phyloP scores from a whole-genome alignment of 2,888 invertebrate species.

The Acanthoscelides obtectus region DNA sequence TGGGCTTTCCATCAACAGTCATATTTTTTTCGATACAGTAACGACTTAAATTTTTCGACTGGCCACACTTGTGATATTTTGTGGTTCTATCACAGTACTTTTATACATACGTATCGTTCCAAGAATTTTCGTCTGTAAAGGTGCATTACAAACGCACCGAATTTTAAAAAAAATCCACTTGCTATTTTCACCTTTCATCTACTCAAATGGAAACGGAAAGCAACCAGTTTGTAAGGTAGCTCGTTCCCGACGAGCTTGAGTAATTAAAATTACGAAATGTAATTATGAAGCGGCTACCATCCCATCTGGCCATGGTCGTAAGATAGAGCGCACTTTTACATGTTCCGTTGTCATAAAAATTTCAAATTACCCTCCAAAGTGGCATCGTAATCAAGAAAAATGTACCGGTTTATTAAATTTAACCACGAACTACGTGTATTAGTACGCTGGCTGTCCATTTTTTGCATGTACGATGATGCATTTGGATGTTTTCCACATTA shows the following conservation, averaged over 20 bases:
- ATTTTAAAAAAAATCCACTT: background rate
- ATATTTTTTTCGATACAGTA: too few species aligned
- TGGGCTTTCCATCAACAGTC: too few species aligned
- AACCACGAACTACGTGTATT: constrained; percentile 1
- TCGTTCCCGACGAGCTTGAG: background rate
- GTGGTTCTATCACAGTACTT: too few species aligned
- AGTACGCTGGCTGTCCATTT: background rate
- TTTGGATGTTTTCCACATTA: too few species aligned
- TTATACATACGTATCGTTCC: too few species aligned
- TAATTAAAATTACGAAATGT: background rate
- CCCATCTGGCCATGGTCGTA: background rate
- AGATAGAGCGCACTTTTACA: background rate
- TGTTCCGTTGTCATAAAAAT: constrained; percentile 3
- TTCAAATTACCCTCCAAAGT: constrained; percentile 7
- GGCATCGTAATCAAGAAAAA: constrained; percentile 13
- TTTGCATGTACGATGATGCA: background rate
- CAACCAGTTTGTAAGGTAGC: background rate
- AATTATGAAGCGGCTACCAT: background rate
- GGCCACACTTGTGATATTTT: too few species aligned
- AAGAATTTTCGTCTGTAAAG: too few species aligned
- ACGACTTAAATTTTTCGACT: too few species aligned
- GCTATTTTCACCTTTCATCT: background rate
- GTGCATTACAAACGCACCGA: too few species aligned
- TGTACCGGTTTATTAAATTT: constrained; percentile 14
- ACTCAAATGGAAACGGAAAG: background rate